A percentile compares a stretch with the other conserved stretches of the same genome.
These are phyloP conservation scores for Tetramorium bicarinatum DNA, from an alignment of 2,888 invertebrate species.

Conservation along the genomic window DNA sequence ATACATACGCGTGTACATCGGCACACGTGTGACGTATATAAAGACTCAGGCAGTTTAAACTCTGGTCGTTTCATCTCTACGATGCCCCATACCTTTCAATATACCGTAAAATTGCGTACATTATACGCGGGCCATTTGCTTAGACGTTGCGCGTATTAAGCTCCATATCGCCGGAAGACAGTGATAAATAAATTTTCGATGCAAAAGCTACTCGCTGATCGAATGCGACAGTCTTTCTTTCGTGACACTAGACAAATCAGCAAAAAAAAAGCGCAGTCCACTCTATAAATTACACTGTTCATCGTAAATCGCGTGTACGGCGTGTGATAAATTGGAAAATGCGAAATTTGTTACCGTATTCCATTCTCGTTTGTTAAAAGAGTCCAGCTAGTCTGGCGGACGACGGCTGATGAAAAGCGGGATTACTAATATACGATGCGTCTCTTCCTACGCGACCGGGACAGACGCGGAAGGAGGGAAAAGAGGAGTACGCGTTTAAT, in stretches of 20 bases:
- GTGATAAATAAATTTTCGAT: slow-evolving; percentile 31
- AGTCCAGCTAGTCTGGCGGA: slow-evolving; percentile 9
- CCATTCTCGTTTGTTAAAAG: slow-evolving; percentile 20
- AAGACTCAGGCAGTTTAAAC: slow-evolving; percentile 60
- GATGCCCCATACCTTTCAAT: slow-evolving; percentile 29
- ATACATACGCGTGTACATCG: slow-evolving; percentile 53
- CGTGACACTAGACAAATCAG: not conserved
- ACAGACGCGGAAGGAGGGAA: not conserved
- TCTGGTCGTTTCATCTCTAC: not conserved
- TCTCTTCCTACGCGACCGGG: slow-evolving; percentile 20
- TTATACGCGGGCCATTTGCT: slow-evolving; percentile 65
- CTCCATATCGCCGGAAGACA: slow-evolving; percentile 37
- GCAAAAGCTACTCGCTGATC: slow-evolving; percentile 26
- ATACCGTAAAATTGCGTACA: slow-evolving; percentile 66
- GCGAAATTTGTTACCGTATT: slow-evolving; percentile 34
- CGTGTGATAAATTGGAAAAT: slow-evolving; percentile 36
- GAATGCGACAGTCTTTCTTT: slow-evolving; percentile 18
- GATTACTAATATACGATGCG: slow-evolving; percentile 48
- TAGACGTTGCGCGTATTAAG: slow-evolving; percentile 68
- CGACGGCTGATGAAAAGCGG: slow-evolving; percentile 34
- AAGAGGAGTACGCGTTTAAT: slow-evolving; percentile 45
- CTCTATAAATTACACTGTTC: slow-evolving; percentile 21
- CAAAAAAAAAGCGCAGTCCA: not conserved
- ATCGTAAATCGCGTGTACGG: slow-evolving; percentile 24
- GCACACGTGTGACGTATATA: slow-evolving; percentile 39